phyloP scores from a whole-genome alignment of 2,113 vertebrate species.

The Heliornis fulica region DNA sequence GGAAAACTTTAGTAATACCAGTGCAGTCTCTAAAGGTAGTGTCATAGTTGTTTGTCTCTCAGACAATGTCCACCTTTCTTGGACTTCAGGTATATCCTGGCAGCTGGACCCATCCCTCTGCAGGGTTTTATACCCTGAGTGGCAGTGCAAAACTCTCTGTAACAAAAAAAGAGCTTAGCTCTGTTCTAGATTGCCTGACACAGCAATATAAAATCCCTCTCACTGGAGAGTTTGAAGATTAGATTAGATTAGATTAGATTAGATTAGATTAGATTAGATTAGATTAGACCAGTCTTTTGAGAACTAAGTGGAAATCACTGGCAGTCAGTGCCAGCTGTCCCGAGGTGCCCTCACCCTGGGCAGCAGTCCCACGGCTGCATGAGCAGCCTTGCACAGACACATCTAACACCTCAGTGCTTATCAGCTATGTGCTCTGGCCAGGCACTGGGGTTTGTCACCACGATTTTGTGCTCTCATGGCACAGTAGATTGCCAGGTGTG shows the following conservation, averaged over 20 bases:
- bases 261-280: background rate
- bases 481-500: background rate
- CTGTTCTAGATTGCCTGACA: background rate
- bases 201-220: background rate
- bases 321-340: too few relatives aligned
- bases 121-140: background rate
- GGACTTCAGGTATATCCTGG: background rate
- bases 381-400: background rate
- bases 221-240: background rate
- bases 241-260: background rate
- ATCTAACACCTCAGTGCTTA: accelerated
- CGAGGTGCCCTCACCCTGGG: background rate
- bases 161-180: background rate
- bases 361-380: background rate
- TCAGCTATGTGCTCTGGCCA: accelerated
- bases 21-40: background rate
- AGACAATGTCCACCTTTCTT: accelerated
- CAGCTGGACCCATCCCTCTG: background rate
- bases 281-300: background rate
- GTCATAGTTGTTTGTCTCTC: background rate
- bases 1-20: background rate
- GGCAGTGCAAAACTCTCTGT: background rate
- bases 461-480: background rate
- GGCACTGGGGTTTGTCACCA: background rate
- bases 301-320: background rate